phyloP scores from a whole-genome alignment of 2,888 invertebrate species.

The Nomada fabriciana region DNA sequence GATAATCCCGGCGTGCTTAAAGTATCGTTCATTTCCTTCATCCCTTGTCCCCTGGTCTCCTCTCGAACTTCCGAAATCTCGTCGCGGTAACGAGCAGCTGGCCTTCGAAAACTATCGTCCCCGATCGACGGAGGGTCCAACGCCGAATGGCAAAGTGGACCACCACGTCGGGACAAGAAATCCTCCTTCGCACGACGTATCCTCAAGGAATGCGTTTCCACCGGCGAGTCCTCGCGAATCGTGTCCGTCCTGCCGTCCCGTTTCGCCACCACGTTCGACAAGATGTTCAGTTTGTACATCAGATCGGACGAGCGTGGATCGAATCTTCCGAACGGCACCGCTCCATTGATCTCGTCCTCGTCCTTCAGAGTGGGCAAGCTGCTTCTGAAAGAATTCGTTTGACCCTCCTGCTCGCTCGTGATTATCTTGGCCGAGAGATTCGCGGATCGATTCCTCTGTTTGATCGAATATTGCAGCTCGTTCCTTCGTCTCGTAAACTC shows the following conservation, averaged over 20 bases:
- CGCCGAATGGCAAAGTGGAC: constrained; percentile 65
- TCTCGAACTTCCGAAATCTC: not conserved
- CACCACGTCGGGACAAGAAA: constrained; percentile 86
- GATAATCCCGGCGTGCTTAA: not conserved
- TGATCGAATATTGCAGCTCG: not conserved
- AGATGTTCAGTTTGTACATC: constrained; percentile 71
- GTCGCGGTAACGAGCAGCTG: not conserved
- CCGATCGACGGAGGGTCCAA: constrained; percentile 18
- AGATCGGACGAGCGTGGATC: constrained; percentile 69
- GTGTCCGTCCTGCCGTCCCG: constrained; percentile 50
- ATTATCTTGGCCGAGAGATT: not conserved
- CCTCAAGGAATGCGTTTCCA: constrained; percentile 62
- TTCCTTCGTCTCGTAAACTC: not conserved
- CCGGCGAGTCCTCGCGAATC: constrained; percentile 9
- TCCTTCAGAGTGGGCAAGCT: not conserved
- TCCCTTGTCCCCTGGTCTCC: not conserved
- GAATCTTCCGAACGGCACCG: not conserved
- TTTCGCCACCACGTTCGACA: constrained; percentile 66
- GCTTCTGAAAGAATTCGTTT: not conserved
- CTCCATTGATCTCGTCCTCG: not conserved
- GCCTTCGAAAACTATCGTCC: not conserved
- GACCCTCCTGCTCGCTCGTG: not conserved
- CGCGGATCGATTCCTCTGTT: not conserved
- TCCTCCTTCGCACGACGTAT: constrained; percentile 88
- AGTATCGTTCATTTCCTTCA: not conserved